These are phyloP conservation scores for Prosapia bicincta DNA, from an alignment of 2,888 invertebrate species.

Conservation along the genomic window DNA sequence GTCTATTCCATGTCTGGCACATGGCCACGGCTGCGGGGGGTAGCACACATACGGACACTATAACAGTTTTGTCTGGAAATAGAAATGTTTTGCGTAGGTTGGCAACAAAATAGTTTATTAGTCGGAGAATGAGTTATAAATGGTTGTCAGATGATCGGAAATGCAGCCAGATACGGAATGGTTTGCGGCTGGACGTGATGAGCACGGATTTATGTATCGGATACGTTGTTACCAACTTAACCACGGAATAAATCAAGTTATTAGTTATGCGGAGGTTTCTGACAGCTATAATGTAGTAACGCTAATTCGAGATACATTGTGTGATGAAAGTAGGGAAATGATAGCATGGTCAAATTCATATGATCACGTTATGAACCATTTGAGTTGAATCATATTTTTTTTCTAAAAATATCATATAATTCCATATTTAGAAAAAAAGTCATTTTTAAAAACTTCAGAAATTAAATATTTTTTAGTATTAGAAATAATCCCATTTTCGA, in stretches of 20 bases:
- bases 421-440: no score
- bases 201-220: background rate
- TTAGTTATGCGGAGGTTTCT: background rate
- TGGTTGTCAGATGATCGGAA: background rate
- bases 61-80: background rate
- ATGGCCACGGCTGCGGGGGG: background rate
- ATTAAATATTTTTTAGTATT: no score
- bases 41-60: no score
- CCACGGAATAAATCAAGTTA: background rate
- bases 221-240: background rate
- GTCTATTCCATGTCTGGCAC: background rate
- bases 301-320: background rate
- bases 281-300: background rate
- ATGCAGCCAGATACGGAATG: background rate
- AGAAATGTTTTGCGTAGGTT: constrained; percentile 2
- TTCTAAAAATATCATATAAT: no score
- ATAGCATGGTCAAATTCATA: no score
- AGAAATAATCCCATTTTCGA: no score
- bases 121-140: background rate
- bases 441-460: no score
- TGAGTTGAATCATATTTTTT: no score
- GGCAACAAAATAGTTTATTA: constrained; percentile 2
- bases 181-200: background rate
- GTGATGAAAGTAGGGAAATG: background rate
- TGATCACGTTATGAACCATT: no score